Evolutionary conservation across 2,797 vertebrate genomes (phyloP).

Genomic region (Rhinoraja longicauda): DNA sequence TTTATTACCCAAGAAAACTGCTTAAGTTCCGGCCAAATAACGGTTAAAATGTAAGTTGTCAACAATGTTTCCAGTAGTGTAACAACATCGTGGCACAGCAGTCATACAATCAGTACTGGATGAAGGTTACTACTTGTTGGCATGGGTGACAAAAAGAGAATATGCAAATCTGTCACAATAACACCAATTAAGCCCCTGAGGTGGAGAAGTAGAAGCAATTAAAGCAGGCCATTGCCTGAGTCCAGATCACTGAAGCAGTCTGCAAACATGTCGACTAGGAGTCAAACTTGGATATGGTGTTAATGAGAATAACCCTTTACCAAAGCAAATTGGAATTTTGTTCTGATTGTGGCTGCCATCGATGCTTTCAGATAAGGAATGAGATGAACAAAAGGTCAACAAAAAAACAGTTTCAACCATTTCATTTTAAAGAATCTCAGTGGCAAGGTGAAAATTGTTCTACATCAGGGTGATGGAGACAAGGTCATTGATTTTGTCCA

Average conservation of each 20-base stretch:
- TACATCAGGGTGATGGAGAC: background rate
- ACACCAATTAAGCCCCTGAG: conserved; percentile 33
- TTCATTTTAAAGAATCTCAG: background rate
- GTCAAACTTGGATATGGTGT: conserved; percentile 10
- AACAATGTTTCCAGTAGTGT: background rate
- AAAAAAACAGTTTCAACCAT: conserved; percentile 1
- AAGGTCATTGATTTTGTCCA: background rate
- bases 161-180: background rate
- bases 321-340: conserved; percentile 13
- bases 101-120: background rate
- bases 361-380: conserved; percentile 17
- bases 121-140: conserved; percentile 6
- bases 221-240: conserved; percentile 8
- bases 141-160: background rate
- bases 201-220: conserved; percentile 14
- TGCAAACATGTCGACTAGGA: background rate
- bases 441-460: background rate
- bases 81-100: background rate
- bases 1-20: background rate
- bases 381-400: conserved; percentile 18
- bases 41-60: background rate
- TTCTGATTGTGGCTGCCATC: background rate
- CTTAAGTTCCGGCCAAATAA: background rate
- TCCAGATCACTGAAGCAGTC: background rate
- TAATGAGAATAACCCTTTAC: conserved; percentile 7